Evolutionary conservation across 2,888 invertebrate species (phyloP), one percentile per base, ranked within the genome.

Genomic region (Drosophila borealis): DNA sequence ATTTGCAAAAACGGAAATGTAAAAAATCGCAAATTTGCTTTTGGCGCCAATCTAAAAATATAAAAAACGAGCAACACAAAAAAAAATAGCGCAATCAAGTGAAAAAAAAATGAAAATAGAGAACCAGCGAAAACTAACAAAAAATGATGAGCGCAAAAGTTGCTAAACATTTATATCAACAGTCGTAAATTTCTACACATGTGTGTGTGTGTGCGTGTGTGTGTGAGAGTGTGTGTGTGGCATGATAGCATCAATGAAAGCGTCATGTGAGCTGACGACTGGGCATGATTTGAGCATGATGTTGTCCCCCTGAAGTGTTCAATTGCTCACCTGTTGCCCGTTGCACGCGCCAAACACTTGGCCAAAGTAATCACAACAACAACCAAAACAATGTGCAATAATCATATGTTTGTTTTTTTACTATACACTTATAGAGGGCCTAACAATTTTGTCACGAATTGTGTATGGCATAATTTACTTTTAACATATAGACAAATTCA

Each of bases 1-100:
- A 80, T 51, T 54, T 53, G 33, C 45, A 29, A 36, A 73, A 76
- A 51, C 76, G 76, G 74, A 76, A 79, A 81, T 76, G 60, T 70
- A 49, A 56, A 60, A 70, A 56, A 62, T 42, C 51, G 42, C 33
- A 55, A 46, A 13, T 44, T 33, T 33, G n/a, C 17, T 17, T 48
- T 46, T 37, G 19, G 6, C 39, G 11, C 3, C 44, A 45, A 54
- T 41, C 54, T 75, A 66, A 65, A 73, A 79, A 76, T 76, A 63
- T 10, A 36, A 33, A 45, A 36, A 57, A 57, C 33, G 46, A 37
- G 37, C 54, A n/a, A 54, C n/a, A 49, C 48, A 29, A 50, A 46
- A 65, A 37, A 50, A 44, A 39, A 13, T 37, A 46, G 17, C 37
- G 44, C 17, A 60, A 66, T 41, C 46, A 59, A 59, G 34, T 21